phyloP scores from a whole-genome alignment of 2,797 vertebrate genomes.

The Crenichthys baileyi region DNA sequence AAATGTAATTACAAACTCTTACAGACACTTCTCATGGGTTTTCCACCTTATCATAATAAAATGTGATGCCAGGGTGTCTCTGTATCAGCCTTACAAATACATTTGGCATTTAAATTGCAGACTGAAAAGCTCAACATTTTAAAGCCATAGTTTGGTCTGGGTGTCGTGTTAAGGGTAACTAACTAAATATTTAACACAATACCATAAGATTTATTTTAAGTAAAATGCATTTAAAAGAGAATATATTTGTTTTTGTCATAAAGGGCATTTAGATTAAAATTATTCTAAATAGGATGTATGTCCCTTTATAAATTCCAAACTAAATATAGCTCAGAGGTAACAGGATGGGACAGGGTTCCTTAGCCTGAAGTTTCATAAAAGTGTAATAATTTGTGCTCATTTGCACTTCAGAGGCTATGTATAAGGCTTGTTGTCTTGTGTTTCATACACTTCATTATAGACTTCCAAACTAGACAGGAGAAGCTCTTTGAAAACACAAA shows the following conservation, averaged over 20 bases:
- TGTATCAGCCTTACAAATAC: background rate
- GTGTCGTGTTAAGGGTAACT: too few species aligned
- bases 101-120: background rate
- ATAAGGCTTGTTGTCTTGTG: slow-evolving; percentile 30
- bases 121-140: too few species aligned
- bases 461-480: slow-evolving; percentile 24
- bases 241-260: background rate
- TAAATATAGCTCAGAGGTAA: slow-evolving; percentile 2
- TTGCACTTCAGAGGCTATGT: slow-evolving; percentile 63
- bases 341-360: slow-evolving; percentile 25
- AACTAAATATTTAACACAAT: background rate
- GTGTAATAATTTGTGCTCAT: slow-evolving; percentile 54
- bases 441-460: slow-evolving; percentile 34
- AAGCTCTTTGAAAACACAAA: slow-evolving; percentile 37
- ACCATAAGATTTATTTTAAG: background rate
- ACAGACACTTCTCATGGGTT: too few species aligned
- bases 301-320: background rate
- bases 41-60: too few species aligned
- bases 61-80: too few species aligned
- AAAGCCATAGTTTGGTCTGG: too few species aligned
- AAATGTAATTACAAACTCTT: too few species aligned
- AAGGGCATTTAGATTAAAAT: background rate
- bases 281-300: background rate
- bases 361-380: slow-evolving; percentile 27
- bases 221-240: background rate